Evolutionary conservation across 23 tunicate species (phyloP).

Genomic region (Ciona savignyi): DNA sequence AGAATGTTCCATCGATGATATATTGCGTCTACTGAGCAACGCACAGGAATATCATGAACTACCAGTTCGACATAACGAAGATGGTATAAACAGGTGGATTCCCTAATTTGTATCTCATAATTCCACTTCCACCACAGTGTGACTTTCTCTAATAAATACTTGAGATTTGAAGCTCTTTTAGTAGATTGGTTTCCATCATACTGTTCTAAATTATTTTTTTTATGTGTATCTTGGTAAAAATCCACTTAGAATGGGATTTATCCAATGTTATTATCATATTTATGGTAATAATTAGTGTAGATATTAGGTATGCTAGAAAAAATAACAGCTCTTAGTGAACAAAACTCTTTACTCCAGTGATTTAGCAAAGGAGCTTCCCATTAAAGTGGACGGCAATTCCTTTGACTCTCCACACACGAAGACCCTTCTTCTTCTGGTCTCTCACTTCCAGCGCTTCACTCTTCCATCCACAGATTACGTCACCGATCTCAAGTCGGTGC

Average conservation of each 20-base stretch:
- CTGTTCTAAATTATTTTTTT: too few species aligned
- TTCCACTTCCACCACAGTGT: too few species aligned
- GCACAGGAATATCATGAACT: constrained; percentile 88
- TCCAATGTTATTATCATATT: too few species aligned
- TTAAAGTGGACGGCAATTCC: constrained; percentile 28
- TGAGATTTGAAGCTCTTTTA: too few species aligned
- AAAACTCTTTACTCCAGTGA: constrained; percentile 21
- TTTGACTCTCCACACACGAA: constrained; percentile 80
- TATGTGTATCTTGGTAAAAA: too few species aligned
- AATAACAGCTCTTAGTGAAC: too few species aligned
- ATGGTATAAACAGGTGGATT: constrained; percentile 62
- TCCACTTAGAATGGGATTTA: too few species aligned
- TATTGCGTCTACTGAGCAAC: constrained; percentile 42
- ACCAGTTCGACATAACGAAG: constrained; percentile 96
- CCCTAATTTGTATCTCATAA: too few species aligned
- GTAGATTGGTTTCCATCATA: too few species aligned
- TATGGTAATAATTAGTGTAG: too few species aligned
- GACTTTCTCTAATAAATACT: too few species aligned
- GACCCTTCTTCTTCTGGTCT: constrained; percentile 62
- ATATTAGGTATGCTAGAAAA: too few species aligned
- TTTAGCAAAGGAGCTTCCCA: constrained; percentile 40
- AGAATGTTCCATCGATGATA: constrained; percentile 52
- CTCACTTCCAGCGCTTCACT: constrained; percentile 76
- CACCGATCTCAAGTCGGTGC: constrained; percentile 88
- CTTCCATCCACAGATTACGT: constrained; percentile 93